Conservation (phyloP, 2,888 invertebrate species). For the Mythimna pallens region DNA sequence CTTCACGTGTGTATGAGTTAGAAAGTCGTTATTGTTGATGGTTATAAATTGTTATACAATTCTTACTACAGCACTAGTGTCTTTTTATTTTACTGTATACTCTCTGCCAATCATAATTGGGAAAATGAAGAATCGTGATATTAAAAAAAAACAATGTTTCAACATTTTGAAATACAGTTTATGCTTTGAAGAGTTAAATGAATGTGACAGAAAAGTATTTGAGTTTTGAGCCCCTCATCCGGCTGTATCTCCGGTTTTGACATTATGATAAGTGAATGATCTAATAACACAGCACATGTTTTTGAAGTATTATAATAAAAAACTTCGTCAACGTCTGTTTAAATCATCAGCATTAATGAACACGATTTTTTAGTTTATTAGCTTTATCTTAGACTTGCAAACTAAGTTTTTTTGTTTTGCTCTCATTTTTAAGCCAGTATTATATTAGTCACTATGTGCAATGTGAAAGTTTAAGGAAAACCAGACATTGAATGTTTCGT, state of each 20-base stretch:
- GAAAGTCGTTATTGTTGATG: slow-evolving; percentile 19
- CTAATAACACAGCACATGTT: slow-evolving; percentile 77
- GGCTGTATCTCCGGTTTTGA: slow-evolving; percentile 76
- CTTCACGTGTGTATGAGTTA: slow-evolving; percentile 23
- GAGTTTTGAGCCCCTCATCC: slow-evolving; percentile 66
- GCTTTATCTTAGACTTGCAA: background rate
- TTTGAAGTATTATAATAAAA: slow-evolving; percentile 68
- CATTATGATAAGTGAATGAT: slow-evolving; percentile 78
- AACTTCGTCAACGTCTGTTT: slow-evolving; percentile 70
- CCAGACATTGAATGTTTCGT: background rate
- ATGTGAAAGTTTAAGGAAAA: slow-evolving; percentile 23
- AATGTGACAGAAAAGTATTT: slow-evolving; percentile 65
- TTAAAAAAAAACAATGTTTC: background rate
- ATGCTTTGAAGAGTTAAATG: slow-evolving; percentile 19
- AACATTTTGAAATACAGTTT: slow-evolving; percentile 9
- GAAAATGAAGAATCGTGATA: background rate
- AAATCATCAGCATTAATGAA: slow-evolving; percentile 65
- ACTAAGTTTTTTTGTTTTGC: background rate
- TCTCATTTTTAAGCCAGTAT: background rate
- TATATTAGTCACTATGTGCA: background rate
- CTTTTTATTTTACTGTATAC: background rate
- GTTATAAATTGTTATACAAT: background rate
- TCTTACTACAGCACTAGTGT: background rate
- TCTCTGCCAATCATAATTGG: background rate
- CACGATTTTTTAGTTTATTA: slow-evolving; percentile 19